A percentile compares a stretch with the other conserved stretches of the same genome.
Conservation (phyloP, 1,140 invertebrate species). For the Pantala flavescens region DNA sequence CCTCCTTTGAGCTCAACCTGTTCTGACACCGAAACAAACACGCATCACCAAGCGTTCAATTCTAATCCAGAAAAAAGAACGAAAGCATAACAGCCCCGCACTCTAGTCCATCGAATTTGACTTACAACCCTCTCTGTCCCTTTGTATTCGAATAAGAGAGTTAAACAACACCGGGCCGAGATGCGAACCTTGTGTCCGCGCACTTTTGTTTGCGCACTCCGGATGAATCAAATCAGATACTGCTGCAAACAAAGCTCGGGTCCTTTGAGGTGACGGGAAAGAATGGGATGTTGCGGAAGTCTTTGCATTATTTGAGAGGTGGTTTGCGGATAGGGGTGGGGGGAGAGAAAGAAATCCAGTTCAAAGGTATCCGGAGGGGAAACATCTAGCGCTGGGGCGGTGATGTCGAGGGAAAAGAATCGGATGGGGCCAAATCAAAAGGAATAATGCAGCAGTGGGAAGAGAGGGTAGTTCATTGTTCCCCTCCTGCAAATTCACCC, state of each 20-base stretch:
- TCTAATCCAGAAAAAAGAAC: too few species aligned
- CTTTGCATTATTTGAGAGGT: not conserved
- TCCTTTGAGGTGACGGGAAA: not conserved
- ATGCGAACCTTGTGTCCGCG: too few species aligned
- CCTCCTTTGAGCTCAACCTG: too few species aligned
- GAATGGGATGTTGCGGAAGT: not conserved
- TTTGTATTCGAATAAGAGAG: too few species aligned
- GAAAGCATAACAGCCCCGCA: too few species aligned
- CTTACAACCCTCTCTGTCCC: too few species aligned
- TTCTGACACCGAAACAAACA: too few species aligned
- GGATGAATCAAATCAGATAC: slow-evolving; percentile 7
- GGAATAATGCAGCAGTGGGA: not conserved
- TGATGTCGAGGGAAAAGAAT: not conserved
- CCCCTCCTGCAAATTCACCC: not conserved
- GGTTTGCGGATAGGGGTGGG: not conserved
- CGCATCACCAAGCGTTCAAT: too few species aligned
- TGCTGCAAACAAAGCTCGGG: not conserved
- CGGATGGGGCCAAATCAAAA: not conserved
- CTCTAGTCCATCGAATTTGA: too few species aligned
- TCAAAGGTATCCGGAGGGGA: not conserved
- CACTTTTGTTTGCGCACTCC: not conserved
- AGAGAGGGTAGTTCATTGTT: not conserved
- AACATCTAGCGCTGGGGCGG: not conserved
- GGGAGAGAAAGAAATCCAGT: not conserved
- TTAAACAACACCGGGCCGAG: too few species aligned